A percentile compares a stretch with the other conserved stretches of the same genome.
Evolutionary conservation across 2,888 invertebrate species (phyloP).

Genomic region (Pandemis heparana): DNA sequence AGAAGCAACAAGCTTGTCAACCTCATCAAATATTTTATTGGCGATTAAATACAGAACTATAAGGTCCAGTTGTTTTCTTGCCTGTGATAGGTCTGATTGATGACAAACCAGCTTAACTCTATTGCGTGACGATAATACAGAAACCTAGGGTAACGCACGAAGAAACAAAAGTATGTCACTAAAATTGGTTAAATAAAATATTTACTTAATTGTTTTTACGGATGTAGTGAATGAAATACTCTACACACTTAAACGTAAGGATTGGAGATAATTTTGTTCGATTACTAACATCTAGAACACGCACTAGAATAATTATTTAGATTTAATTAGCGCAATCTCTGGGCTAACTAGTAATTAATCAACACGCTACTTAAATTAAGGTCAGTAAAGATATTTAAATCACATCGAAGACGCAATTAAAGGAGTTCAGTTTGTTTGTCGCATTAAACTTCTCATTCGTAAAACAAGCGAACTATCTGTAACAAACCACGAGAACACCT

Average conservation of each 20-base stretch:
- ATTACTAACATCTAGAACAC: no score
- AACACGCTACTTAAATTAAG: not conserved
- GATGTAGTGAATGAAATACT: no score
- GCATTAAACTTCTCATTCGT: not conserved
- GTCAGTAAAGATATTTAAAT: not conserved
- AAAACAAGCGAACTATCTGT: not conserved
- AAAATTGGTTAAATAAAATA: not conserved
- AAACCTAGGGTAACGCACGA: not conserved
- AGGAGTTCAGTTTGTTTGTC: not conserved
- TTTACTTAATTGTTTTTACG: no score
- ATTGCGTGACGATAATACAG: not conserved
- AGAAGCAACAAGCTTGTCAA: conserved; percentile 4
- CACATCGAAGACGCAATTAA: not conserved
- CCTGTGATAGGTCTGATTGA: conserved; percentile 11
- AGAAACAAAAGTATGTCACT: not conserved
- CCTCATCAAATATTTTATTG: conserved; percentile 26
- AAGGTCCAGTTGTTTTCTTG: conserved; percentile 1
- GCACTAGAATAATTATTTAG: not conserved
- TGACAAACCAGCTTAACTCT: not conserved
- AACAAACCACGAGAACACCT: not conserved
- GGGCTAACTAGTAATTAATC: not conserved
- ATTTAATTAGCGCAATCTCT: not conserved
- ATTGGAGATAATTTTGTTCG: no score
- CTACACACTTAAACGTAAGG: no score
- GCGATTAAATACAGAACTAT: conserved; percentile 11